Percentiles rank a stretch among this genome's conserved stretches.
phyloP scores from a whole-genome alignment of 2,113 vertebrate genomes.

The Lepus europaeus region DNA sequence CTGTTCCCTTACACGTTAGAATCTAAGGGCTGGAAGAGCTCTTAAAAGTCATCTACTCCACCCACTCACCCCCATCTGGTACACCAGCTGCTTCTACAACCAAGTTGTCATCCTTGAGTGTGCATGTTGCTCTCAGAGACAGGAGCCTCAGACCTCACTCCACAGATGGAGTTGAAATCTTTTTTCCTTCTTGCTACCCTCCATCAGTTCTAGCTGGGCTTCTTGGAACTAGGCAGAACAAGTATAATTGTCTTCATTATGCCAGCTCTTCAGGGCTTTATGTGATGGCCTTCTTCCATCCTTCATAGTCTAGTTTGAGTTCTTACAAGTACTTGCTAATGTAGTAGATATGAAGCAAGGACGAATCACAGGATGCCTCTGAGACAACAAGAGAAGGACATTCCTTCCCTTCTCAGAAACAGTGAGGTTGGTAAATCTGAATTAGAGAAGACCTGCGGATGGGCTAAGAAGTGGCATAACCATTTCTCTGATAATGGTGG shows the following conservation, averaged over 20 bases:
- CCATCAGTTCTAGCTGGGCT: neutral
- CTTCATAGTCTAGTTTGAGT: neutral
- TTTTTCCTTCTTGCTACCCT: neutral
- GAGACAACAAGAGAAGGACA: neutral
- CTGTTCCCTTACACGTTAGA: slow-evolving; percentile 44
- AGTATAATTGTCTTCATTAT: neutral
- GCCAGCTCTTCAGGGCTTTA: neutral
- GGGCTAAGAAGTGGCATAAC: neutral
- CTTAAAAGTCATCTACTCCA: slow-evolving; percentile 69
- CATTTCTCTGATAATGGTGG: neutral
- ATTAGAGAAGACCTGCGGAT: neutral
- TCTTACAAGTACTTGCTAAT: slow-evolving; percentile 20
- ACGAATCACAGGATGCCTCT: slow-evolving; percentile 26
- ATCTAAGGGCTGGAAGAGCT: slow-evolving; percentile 62
- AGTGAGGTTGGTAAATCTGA: neutral
- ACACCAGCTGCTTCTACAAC: slow-evolving; percentile 70
- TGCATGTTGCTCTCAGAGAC: neutral
- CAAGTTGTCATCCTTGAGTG: slow-evolving; percentile 39
- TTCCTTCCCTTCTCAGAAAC: neutral
- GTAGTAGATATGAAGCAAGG: slow-evolving; percentile 9
- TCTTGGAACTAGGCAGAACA: slow-evolving; percentile 3
- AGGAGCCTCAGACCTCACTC: neutral
- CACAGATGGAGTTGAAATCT: neutral
- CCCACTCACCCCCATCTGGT: slow-evolving; percentile 66
- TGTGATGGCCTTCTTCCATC: neutral